phyloP scores from a whole-genome alignment of 2,797 vertebrate species.

The Myripristis jacobus region DNA sequence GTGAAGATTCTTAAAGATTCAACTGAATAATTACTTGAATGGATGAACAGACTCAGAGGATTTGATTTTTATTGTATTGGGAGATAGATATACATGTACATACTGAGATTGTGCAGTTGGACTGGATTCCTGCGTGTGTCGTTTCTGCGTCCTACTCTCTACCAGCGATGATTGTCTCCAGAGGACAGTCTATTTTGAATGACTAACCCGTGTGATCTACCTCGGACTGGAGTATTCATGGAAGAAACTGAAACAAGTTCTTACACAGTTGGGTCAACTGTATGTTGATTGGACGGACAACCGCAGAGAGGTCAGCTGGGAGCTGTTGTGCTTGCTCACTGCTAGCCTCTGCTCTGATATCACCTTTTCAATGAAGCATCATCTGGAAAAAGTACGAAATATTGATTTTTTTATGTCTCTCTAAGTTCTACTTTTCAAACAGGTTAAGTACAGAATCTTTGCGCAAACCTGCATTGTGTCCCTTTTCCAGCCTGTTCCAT shows the following conservation, averaged over 20 bases:
- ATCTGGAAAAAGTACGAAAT: constrained; percentile 23
- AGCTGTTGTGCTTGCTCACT: background rate
- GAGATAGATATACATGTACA: background rate
- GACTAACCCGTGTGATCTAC: background rate
- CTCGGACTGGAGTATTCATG: background rate
- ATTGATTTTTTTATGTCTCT: constrained; percentile 24
- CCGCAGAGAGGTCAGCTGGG: background rate
- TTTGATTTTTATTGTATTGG: background rate
- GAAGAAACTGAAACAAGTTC: background rate
- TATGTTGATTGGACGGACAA: background rate
- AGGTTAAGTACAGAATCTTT: constrained; percentile 37
- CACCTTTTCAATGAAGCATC: constrained; percentile 13
- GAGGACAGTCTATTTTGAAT: background rate
- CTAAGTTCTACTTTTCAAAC: constrained; percentile 32
- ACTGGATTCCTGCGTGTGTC: background rate
- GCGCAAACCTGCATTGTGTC: constrained; percentile 49
- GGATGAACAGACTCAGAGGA: no score
- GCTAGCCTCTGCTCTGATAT: background rate
- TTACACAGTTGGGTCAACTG: background rate
- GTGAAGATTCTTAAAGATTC: background rate
- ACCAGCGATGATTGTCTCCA: no score
- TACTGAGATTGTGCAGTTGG: background rate
- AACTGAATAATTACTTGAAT: no score
- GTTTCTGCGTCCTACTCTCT: background rate
- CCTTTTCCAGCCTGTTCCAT: constrained; percentile 75